phyloP scores from a whole-genome alignment of 2,888 invertebrate genomes.

The Stenoptilia bipunctidactyla region DNA sequence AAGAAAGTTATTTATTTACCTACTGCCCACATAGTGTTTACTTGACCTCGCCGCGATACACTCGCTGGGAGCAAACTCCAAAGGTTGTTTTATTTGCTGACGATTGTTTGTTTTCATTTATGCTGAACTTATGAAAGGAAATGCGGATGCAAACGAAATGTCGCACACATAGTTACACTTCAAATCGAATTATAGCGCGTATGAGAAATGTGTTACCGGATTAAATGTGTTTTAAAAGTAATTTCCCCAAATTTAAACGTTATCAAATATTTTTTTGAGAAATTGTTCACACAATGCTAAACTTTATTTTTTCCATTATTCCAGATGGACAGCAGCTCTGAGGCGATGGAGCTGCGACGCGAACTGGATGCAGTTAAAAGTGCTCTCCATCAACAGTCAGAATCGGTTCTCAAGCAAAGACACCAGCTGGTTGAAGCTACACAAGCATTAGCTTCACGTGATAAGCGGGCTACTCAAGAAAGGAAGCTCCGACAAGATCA shows the following conservation, averaged over 20 bases:
- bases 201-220: too few relatives aligned
- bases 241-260: too few relatives aligned
- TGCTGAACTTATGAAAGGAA: too few relatives aligned
- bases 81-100: background rate
- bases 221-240: too few relatives aligned
- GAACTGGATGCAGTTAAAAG: constrained; percentile 78
- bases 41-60: background rate
- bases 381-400: constrained; percentile 75
- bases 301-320: constrained; percentile 26
- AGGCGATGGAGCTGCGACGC: constrained; percentile 69
- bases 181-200: too few relatives aligned
- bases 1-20: too few relatives aligned
- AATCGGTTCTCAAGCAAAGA: constrained; percentile 74
- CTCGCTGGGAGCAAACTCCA: background rate
- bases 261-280: too few relatives aligned
- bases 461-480: constrained; percentile 73
- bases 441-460: constrained; percentile 70
- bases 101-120: constrained; percentile 1
- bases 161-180: too few relatives aligned
- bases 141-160: too few relatives aligned
- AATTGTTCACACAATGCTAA: too few relatives aligned
- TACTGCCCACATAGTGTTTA: too few relatives aligned
- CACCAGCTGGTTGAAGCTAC: constrained; percentile 77
- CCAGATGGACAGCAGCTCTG: constrained; percentile 77
- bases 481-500: constrained; percentile 77